Evolutionary conservation across 2,888 invertebrate species (phyloP), one percentile per base, ranked within the genome.

Genomic region (Lapara coniferarum): DNA sequence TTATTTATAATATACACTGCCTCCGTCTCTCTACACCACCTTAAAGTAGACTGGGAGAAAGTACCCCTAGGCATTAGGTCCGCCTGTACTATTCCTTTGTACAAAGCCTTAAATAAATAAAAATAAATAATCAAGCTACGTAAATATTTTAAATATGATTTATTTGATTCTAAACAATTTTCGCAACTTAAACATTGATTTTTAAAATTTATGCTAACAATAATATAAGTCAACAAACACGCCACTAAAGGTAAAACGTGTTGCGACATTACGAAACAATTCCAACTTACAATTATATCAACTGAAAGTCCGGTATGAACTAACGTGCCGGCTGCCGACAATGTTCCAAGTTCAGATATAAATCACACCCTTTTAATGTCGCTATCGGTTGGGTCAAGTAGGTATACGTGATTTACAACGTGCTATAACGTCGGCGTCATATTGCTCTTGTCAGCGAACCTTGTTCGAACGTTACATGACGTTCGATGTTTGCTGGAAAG

Each of bases 281-380:
- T 63, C 63, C 46, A 37, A 46, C 49, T n/a, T n/a, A 19, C 63
- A 63, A 46, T 46, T 66, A 69, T 66, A 69, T 69, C 66, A 69
- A 30, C 58, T 66, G 44, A 79, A 70, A 80, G 77, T 80, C 78
- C 74, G 84, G 85, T 86, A 89, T 89, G 90, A 90, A 92, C 87
- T 90, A 88, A 80, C 81, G 83, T 89, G 88, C 86, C 92, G 92
- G 91, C 89, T 92, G 92, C 85, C 85, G 89, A 85, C 85, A 91
- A 92, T 90, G 92, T 86, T 84, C 91, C 83, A 91, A 92, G 87
- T 92, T 92, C 80, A 81, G 81, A 79, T 86, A 91, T 92, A 92
- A 92, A 92, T 92, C 92, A 92, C 87, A 91, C 91, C 91, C 92
- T 90, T 91, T 92, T 92, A 92, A 89, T 90, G 90, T 88, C 82